Percentiles rank a stretch among this genome's conserved stretches.
Evolutionary conservation across 23 tunicate species (phyloP).

Genomic region (Clavelina lepadiformis): DNA sequence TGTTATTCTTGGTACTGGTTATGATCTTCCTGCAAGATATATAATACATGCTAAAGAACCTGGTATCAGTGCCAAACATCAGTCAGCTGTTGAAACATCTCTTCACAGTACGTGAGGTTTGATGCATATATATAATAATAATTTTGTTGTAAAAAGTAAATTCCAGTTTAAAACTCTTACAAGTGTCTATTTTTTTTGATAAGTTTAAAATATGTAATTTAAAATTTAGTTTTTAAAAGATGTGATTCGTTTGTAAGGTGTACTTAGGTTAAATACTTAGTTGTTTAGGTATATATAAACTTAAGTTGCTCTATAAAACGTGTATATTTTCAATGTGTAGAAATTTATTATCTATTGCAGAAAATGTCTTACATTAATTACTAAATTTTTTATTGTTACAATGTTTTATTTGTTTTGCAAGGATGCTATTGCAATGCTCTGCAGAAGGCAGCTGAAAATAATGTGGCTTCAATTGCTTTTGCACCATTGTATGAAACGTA

Average conservation of each 20-base stretch:
- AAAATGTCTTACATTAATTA: too few species aligned
- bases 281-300: too few species aligned
- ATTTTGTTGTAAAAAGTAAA: too few species aligned
- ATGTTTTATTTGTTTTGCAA: neutral
- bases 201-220: neutral
- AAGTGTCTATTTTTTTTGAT: neutral
- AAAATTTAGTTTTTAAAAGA: too few species aligned
- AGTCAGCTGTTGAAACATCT: slow-evolving; percentile 58
- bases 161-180: too few species aligned
- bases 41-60: slow-evolving; percentile 55
- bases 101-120: slow-evolving; percentile 38
- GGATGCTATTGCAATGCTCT: slow-evolving; percentile 42
- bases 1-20: slow-evolving; percentile 17
- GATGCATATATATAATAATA: too few species aligned
- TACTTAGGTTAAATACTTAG: too few species aligned
- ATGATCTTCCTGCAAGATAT: slow-evolving; percentile 37
- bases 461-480: slow-evolving; percentile 28
- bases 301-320: too few species aligned
- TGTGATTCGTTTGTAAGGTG: too few species aligned
- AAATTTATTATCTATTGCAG: too few species aligned
- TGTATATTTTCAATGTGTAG: too few species aligned
- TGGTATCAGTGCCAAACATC: slow-evolving; percentile 26
- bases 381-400: neutral
- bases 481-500: slow-evolving; percentile 27
- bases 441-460: slow-evolving; percentile 33